phyloP scores from a whole-genome alignment of 2,888 invertebrate species.

The Timema podura region DNA sequence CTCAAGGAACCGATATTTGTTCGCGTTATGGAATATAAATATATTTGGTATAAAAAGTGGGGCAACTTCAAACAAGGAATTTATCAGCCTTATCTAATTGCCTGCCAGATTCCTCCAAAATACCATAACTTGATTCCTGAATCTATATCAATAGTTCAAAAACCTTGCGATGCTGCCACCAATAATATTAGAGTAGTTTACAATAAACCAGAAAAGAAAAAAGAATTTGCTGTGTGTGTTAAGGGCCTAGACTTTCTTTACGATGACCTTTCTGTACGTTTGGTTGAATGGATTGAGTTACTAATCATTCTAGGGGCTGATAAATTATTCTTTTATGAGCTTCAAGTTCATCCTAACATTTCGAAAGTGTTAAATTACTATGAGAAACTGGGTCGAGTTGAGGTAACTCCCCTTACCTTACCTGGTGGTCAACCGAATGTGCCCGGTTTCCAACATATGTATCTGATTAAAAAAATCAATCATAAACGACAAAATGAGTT shows the following conservation, averaged over 20 bases:
- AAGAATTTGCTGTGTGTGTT: conserved; percentile 87
- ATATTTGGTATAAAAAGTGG: conserved; percentile 93
- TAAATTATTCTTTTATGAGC: conserved; percentile 85
- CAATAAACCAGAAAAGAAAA: conserved; percentile 64
- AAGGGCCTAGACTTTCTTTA: conserved; percentile 91
- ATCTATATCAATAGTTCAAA: conserved; percentile 81
- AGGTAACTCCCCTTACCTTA: conserved; percentile 75
- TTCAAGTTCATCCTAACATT: conserved; percentile 85
- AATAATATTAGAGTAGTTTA: conserved; percentile 81
- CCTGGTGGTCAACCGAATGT: conserved; percentile 89
- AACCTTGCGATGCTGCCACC: conserved; percentile 77
- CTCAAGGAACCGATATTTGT: conserved; percentile 76
- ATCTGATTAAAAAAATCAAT: conserved; percentile 84
- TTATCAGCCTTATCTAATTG: conserved; percentile 85
- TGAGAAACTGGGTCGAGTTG: conserved; percentile 60
- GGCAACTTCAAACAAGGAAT: conserved; percentile 89
- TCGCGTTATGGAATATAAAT: conserved; percentile 84
- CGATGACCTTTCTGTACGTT: conserved; percentile 81
- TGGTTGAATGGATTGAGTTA: conserved; percentile 93
- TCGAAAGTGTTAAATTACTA: conserved; percentile 72
- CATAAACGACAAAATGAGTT: conserved; percentile 93
- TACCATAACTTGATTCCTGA: conserved; percentile 69
- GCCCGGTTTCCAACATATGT: conserved; percentile 83
- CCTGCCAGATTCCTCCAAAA: conserved; percentile 78
- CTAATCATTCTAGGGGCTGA: conserved; percentile 82